Evolutionary conservation across 1,140 invertebrate species (phyloP).

Genomic region (Pantala flavescens): DNA sequence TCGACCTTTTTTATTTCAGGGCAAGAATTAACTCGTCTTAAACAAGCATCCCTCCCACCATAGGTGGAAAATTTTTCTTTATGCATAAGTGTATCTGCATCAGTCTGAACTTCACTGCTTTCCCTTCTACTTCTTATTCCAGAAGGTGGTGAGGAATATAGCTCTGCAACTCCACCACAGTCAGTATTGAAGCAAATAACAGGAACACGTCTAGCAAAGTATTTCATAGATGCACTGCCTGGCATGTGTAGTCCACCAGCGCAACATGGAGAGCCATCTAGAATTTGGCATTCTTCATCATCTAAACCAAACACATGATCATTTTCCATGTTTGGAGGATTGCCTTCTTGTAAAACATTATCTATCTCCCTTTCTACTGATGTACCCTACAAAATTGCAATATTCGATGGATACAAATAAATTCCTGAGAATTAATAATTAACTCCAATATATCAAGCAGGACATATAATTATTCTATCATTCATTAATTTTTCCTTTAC

Average conservation of each 20-base stretch:
- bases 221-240: constrained; percentile 43
- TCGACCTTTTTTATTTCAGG: constrained; percentile 44
- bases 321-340: too few species aligned
- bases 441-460: too few species aligned
- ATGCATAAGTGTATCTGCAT: not conserved
- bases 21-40: constrained; percentile 48
- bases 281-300: constrained; percentile 37
- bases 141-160: not conserved
- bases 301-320: constrained; percentile 11
- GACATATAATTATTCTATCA: too few species aligned
- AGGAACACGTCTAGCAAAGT: constrained; percentile 48
- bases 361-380: not conserved
- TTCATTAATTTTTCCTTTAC: too few species aligned
- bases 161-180: constrained; percentile 34
- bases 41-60: constrained; percentile 30
- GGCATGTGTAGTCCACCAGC: constrained; percentile 50
- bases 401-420: too few species aligned
- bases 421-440: too few species aligned
- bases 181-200: constrained; percentile 30
- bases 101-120: not conserved
- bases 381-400: not conserved
- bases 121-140: not conserved
- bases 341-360: not conserved
- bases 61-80: too few species aligned
- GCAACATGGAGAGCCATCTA: constrained; percentile 38